A percentile compares a stretch with the other conserved stretches of the same genome.
phyloP scores from a whole-genome alignment of 2,888 invertebrate species.

The Yponomeuta malinellus region DNA sequence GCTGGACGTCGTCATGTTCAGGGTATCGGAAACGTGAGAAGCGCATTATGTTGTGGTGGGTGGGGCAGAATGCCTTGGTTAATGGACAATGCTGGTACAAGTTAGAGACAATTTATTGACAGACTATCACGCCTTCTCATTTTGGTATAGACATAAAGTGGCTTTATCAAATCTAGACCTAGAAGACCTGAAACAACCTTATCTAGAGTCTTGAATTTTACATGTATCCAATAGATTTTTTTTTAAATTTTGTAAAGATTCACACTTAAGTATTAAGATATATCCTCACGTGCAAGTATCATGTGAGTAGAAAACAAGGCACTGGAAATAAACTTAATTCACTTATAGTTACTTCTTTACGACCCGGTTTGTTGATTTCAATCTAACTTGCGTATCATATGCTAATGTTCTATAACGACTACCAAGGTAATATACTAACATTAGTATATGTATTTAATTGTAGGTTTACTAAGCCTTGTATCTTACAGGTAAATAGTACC shows the following conservation, averaged over 20 bases:
- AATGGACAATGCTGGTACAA: not conserved
- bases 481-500: not conserved
- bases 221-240: too few species aligned
- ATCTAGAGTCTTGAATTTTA: too few species aligned
- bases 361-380: not conserved
- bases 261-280: too few species aligned
- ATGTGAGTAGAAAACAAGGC: too few species aligned
- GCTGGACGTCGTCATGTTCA: not conserved
- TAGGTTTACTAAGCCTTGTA: not conserved
- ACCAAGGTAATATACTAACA: not conserved
- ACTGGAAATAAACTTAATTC: not conserved
- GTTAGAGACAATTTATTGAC: not conserved
- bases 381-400: not conserved
- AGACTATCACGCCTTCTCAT: too few species aligned
- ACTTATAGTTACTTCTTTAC: not conserved
- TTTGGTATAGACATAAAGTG: too few species aligned
- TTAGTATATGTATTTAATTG: not conserved
- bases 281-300: too few species aligned
- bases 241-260: too few species aligned
- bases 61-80: not conserved
- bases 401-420: not conserved
- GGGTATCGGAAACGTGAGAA: not conserved
- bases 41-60: not conserved
- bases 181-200: too few species aligned
- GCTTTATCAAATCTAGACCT: too few species aligned